phyloP scores from a whole-genome alignment of 1,140 invertebrate genomes.

The Sycophaga agraensis region DNA sequence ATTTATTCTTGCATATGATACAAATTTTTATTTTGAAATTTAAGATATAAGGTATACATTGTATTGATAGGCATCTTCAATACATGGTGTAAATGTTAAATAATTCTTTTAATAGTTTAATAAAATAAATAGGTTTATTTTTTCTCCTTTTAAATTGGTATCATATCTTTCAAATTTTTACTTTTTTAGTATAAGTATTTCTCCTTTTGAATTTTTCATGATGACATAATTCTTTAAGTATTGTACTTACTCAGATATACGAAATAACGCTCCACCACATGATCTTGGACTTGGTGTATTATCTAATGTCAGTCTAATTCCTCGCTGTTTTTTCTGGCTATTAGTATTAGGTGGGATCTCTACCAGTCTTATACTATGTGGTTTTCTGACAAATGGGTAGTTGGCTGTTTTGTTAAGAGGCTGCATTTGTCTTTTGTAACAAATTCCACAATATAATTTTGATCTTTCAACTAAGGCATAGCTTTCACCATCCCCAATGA shows the following conservation, averaged over 20 bases:
- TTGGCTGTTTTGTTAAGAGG: conserved; percentile 62
- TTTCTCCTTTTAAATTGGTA: conserved; percentile 13
- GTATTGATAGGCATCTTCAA: too few species aligned
- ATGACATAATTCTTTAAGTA: not conserved
- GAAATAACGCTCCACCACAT: conserved; percentile 56
- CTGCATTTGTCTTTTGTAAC: conserved; percentile 57
- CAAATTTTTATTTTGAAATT: conserved; percentile 2
- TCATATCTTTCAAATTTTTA: not conserved
- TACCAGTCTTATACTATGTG: conserved; percentile 78
- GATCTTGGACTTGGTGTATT: conserved; percentile 53
- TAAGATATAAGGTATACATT: too few species aligned
- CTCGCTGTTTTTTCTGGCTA: conserved; percentile 54
- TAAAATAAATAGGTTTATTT: not conserved
- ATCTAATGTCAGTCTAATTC: conserved; percentile 65
- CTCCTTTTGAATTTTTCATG: conserved; percentile 14
- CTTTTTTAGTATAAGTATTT: conserved; percentile 8
- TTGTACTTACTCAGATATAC: conserved; percentile 64
- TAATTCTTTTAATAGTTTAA: not conserved
- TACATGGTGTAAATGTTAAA: not conserved
- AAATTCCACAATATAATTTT: conserved; percentile 76
- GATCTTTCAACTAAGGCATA: conserved; percentile 88
- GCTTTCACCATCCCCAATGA: conserved; percentile 88
- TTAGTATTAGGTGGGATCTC: conserved; percentile 68
- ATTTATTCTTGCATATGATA: conserved; percentile 7
- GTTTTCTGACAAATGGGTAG: conserved; percentile 62